phyloP scores from a whole-genome alignment of 2,113 vertebrate species.

The Anoplopoma fimbria region DNA sequence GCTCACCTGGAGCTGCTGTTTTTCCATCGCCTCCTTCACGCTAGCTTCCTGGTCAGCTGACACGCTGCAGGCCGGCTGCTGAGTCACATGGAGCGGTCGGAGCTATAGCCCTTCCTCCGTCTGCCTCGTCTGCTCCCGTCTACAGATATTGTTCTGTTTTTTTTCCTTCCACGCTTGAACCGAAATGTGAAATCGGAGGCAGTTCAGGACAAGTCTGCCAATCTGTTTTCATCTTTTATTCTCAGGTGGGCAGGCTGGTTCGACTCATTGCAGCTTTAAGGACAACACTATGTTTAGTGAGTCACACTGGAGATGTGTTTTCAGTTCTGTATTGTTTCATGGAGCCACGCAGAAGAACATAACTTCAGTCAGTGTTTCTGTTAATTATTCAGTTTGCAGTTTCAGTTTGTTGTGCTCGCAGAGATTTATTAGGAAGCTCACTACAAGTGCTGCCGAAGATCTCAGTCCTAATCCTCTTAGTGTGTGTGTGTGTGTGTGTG shows the following conservation, averaged over 20 bases:
- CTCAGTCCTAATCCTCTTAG: conserved; percentile 67
- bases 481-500: neutral
- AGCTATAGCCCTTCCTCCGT: conserved; percentile 16
- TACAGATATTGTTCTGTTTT: too few species aligned
- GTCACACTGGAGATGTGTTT: neutral
- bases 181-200: too few species aligned
- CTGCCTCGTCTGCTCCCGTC: neutral
- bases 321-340: conserved; percentile 11
- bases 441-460: conserved; percentile 46
- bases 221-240: too few species aligned
- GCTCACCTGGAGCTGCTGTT: conserved; percentile 43
- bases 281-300: neutral
- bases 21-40: conserved; percentile 17
- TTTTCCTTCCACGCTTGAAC: too few species aligned
- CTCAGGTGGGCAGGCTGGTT: conserved; percentile 19
- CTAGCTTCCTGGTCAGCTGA: conserved; percentile 65
- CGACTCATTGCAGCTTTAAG: neutral
- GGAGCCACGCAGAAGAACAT: neutral
- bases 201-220: too few species aligned
- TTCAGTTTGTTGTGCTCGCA: conserved; percentile 3
- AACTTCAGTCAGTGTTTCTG: conserved; percentile 1
- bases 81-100: conserved; percentile 76
- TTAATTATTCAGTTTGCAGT: conserved; percentile 8
- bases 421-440: conserved; percentile 59
- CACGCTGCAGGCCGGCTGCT: conserved; percentile 59